These are phyloP conservation scores for Zeugodacus cucurbitae DNA, from an alignment of 1,140 invertebrate genomes.

Conservation along the genomic window DNA sequence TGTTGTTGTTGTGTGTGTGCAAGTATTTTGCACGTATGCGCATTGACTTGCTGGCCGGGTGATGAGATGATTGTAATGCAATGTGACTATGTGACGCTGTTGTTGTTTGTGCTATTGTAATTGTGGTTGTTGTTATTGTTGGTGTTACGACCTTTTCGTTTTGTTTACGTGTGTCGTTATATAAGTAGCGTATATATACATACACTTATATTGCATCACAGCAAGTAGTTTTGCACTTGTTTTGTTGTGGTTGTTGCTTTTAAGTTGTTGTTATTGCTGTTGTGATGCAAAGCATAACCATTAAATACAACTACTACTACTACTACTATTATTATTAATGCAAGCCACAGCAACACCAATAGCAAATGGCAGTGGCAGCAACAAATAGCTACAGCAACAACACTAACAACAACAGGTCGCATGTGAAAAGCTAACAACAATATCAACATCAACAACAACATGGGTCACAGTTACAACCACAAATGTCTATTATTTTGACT, in stretches of 20 bases:
- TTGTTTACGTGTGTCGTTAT: slow-evolving; percentile 20
- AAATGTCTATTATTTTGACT: slow-evolving; percentile 34
- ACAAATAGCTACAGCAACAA: neutral
- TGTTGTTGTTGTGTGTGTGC: neutral
- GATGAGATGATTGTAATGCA: slow-evolving; percentile 33
- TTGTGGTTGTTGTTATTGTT: neutral
- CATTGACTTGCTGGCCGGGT: neutral
- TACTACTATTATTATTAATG: neutral
- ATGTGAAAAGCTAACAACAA: neutral
- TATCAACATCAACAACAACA: neutral
- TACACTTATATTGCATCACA: neutral
- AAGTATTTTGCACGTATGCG: slow-evolving; percentile 31
- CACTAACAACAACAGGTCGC: neutral
- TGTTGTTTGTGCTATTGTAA: neutral
- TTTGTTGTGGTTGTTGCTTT: neutral
- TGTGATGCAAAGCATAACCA: neutral
- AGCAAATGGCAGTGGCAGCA: neutral
- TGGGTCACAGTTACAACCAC: slow-evolving; percentile 19
- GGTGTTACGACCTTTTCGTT: slow-evolving; percentile 32
- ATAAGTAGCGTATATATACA: neutral
- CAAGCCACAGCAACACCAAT: neutral
- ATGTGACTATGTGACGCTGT: neutral
- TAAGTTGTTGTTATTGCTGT: neutral
- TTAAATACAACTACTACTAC: neutral
- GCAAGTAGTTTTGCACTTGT: neutral